A percentile compares a stretch with the other conserved stretches of the same genome.
Evolutionary conservation across 1,140 invertebrate species (phyloP).

Genomic region (Bombus consobrinus): DNA sequence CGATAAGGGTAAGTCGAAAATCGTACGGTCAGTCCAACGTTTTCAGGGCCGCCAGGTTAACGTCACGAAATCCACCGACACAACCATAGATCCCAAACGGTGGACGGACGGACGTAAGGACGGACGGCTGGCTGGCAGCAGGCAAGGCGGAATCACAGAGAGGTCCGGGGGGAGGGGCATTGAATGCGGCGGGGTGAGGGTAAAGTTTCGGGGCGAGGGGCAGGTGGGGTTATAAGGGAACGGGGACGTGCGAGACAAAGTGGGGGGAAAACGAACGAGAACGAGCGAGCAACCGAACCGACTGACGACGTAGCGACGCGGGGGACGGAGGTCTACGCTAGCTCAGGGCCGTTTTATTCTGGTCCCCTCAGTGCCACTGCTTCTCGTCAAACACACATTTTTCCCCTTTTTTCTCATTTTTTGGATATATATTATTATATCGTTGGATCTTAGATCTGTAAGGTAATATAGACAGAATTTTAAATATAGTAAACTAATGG

Average conservation of each 20-base stretch:
- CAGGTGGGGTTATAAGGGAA: conserved; percentile 51
- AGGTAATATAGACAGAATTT: neutral
- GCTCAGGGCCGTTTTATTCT: conserved; percentile 71
- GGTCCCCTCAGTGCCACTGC: conserved; percentile 2
- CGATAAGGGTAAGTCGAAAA: conserved; percentile 70
- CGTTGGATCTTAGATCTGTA: neutral
- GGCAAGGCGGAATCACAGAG: conserved; percentile 67
- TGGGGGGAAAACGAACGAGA: conserved; percentile 57
- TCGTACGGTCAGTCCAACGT: conserved; percentile 72
- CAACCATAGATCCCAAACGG: conserved; percentile 74
- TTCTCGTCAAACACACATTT: neutral
- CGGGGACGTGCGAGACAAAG: conserved; percentile 29
- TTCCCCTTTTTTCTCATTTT: neutral
- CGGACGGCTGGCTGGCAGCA: conserved; percentile 75
- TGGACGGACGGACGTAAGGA: conserved; percentile 78
- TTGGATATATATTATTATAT: neutral
- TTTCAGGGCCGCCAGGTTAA: conserved; percentile 83
- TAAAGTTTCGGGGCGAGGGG: conserved; percentile 39
- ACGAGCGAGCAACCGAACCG: conserved; percentile 58
- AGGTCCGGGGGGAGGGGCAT: conserved; percentile 41
- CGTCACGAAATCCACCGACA: conserved; percentile 77
- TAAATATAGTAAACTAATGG: neutral
- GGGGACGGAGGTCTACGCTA: conserved; percentile 71
- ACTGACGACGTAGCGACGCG: conserved; percentile 60
- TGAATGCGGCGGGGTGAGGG: conserved; percentile 38